Conservation (phyloP, 1,140 invertebrate species). For the Eumaeus atala region DNA sequence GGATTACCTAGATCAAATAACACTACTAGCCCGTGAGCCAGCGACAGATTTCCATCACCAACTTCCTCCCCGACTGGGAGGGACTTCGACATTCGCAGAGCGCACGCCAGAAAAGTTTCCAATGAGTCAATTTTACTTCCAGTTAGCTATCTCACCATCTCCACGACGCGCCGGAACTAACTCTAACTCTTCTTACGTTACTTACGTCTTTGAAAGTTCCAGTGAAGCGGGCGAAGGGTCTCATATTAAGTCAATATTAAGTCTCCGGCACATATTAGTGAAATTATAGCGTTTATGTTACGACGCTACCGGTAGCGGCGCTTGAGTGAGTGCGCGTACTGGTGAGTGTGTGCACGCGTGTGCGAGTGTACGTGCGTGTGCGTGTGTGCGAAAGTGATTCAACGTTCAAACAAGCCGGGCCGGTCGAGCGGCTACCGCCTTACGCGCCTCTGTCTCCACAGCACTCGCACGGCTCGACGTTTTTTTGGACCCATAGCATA, state of each 20-base stretch:
- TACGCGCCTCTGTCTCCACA: slow-evolving; percentile 30
- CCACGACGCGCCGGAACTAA: no score
- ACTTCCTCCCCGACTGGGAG: no score
- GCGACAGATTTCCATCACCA: no score
- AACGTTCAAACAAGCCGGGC: slow-evolving; percentile 20
- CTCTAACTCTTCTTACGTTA: no score
- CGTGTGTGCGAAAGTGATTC: slow-evolving; percentile 18
- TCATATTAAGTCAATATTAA: not conserved
- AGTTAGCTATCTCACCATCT: no score
- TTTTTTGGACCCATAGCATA: no score
- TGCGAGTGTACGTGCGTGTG: slow-evolving; percentile 14
- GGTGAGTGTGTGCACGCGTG: slow-evolving; percentile 10
- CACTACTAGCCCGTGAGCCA: no score
- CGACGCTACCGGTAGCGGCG: slow-evolving; percentile 5
- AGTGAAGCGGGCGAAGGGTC: not conserved
- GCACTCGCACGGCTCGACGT: slow-evolving; percentile 6
- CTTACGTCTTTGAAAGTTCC: no score
- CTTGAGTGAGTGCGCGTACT: not conserved
- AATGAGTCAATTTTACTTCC: no score
- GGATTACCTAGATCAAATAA: no score
- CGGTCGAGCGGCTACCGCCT: slow-evolving; percentile 34
- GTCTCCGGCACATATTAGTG: slow-evolving; percentile 2
- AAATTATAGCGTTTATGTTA: slow-evolving; percentile 7
- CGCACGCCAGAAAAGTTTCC: no score
- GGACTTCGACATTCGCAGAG: no score